Conservation (phyloP, 2,113 vertebrate species). For the Sphyrna mokarran region DNA sequence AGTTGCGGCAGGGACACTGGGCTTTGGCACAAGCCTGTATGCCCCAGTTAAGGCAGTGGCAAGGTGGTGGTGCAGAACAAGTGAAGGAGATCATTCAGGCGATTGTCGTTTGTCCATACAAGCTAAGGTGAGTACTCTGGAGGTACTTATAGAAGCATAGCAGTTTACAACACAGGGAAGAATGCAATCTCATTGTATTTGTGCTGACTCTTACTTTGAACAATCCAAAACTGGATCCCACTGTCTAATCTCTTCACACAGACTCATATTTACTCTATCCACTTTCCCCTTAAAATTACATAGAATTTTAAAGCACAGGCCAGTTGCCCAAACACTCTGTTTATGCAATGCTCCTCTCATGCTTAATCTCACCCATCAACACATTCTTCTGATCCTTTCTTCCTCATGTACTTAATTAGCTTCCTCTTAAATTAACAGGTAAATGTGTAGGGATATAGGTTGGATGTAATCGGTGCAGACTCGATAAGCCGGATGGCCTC, state of each 20-base stretch:
- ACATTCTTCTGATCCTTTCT: background rate
- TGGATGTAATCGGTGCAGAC: too few relatives aligned
- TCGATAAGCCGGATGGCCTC: too few relatives aligned
- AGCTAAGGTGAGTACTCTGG: conserved; percentile 54
- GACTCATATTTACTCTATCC: background rate
- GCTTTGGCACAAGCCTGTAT: conserved; percentile 81
- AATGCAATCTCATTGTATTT: background rate
- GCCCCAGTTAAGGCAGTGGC: conserved; percentile 64
- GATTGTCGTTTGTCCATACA: conserved; percentile 65
- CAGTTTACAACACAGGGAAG: too few relatives aligned
- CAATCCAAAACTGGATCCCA: background rate
- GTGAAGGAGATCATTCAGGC: conserved; percentile 68
- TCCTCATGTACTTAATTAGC: background rate
- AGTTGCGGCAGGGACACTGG: conserved; percentile 73
- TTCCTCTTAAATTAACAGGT: background rate
- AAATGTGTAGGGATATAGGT: too few relatives aligned
- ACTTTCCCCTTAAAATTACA: background rate
- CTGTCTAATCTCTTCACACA: background rate
- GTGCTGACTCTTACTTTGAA: background rate
- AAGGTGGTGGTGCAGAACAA: conserved; percentile 49
- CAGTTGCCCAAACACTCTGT: background rate
- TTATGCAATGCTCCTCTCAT: background rate
- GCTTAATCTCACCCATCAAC: background rate
- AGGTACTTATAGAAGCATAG: background rate
- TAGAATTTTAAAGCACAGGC: background rate